Evolutionary conservation across 2,113 vertebrate genomes (phyloP).

Genomic region (Takifugu bimaculatus): DNA sequence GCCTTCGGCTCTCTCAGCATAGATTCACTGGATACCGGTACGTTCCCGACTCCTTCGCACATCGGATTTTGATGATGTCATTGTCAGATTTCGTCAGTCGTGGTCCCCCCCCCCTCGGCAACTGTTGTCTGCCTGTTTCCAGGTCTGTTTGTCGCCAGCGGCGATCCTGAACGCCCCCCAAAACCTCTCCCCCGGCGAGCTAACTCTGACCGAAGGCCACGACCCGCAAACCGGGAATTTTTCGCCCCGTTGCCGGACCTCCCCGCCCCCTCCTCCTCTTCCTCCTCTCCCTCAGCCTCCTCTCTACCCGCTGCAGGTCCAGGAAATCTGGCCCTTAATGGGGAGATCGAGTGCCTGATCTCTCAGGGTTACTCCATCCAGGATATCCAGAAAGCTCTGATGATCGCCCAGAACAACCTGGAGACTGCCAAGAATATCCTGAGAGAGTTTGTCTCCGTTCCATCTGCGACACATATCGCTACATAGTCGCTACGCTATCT

Average conservation of each 20-base stretch:
- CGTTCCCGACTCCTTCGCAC: constrained; percentile 9
- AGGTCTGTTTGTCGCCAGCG: constrained; percentile 64
- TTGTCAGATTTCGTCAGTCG: neutral
- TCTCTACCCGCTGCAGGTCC: neutral
- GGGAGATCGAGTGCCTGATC: constrained; percentile 92
- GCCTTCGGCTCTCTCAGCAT: constrained; percentile 79
- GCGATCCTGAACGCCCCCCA: constrained; percentile 86
- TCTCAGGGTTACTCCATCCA: constrained; percentile 98
- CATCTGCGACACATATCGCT: constrained; percentile 88
- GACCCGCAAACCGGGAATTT: constrained; percentile 69
- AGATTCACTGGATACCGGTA: constrained; percentile 70
- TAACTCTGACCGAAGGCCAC: constrained; percentile 84
- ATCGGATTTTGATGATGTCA: neutral
- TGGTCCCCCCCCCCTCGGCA: too few relatives aligned
- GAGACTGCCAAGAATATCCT: constrained; percentile 99
- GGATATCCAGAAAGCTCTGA: constrained; percentile 97
- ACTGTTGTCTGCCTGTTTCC: constrained; percentile 15
- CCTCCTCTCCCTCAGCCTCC: neutral
- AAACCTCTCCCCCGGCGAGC: constrained; percentile 91
- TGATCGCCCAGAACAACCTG: constrained; percentile 98
- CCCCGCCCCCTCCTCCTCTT: constrained; percentile 29
- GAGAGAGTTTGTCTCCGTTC: constrained; percentile 93
- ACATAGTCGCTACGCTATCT: constrained; percentile 77
- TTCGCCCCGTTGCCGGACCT: constrained; percentile 18
- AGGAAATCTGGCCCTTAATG: constrained; percentile 79